Evolutionary conservation across 1,140 invertebrate species (phyloP).

Genomic region (Piezodorus guildinii): DNA sequence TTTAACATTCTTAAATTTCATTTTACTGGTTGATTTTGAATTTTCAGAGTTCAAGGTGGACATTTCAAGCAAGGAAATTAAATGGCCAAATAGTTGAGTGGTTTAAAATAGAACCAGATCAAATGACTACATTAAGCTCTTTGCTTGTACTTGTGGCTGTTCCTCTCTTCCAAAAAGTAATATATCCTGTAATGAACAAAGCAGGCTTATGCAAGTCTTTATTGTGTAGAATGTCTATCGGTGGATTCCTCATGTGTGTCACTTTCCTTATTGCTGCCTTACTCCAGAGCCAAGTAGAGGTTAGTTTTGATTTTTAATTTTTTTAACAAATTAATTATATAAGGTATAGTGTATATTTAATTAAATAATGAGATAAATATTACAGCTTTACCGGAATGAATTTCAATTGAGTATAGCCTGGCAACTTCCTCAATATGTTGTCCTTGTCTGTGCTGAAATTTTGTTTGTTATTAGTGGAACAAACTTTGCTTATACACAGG

Average conservation of each 20-base stretch:
- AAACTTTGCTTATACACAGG: conserved; percentile 1
- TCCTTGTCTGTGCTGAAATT: background rate
- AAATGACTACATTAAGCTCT: background rate
- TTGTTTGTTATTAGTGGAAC: background rate
- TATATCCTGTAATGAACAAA: background rate
- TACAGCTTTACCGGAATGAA: background rate
- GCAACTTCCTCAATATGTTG: conserved; percentile 3
- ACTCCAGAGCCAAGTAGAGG: background rate
- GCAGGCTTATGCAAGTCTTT: background rate
- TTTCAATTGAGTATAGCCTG: background rate
- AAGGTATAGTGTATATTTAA: too few relatives aligned
- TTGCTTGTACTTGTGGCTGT: background rate
- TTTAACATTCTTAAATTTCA: too few relatives aligned
- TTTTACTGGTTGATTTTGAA: too few relatives aligned
- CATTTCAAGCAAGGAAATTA: background rate
- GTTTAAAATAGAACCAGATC: conserved; percentile 5
- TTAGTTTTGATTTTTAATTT: background rate
- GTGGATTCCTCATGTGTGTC: background rate
- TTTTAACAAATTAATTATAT: too few relatives aligned
- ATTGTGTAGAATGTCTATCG: background rate
- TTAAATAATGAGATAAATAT: background rate
- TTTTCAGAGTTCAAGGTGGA: background rate
- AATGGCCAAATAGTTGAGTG: background rate
- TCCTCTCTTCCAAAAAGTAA: background rate
- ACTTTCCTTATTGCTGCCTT: background rate